phyloP scores from a whole-genome alignment of 2,888 invertebrate genomes.

The Listrodromus nycthemerus region DNA sequence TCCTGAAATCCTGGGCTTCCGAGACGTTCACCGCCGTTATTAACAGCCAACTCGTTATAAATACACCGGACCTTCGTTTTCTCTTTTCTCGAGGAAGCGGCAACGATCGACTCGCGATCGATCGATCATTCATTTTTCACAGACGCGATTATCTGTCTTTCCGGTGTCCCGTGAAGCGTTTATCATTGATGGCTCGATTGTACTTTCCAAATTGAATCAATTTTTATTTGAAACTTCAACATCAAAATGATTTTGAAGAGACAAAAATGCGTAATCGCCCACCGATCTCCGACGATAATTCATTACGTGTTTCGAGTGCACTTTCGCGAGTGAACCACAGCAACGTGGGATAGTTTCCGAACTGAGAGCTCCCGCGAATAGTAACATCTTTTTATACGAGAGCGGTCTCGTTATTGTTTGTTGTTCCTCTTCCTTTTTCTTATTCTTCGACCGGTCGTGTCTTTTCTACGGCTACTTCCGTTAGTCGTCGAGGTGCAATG shows the following conservation, averaged over 20 bases:
- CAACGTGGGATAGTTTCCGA: conserved; percentile 72
- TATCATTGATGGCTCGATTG: conserved; percentile 7
- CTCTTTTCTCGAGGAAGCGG: neutral
- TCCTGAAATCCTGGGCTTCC: conserved; percentile 75
- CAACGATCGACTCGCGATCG: conserved; percentile 4
- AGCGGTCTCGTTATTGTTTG: conserved; percentile 70
- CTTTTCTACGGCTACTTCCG: conserved; percentile 57
- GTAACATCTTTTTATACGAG: conserved; percentile 80
- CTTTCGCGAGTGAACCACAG: conserved; percentile 43
- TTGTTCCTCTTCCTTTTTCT: conserved; percentile 56
- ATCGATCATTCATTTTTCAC: conserved; percentile 26
- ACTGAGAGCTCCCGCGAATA: conserved; percentile 78
- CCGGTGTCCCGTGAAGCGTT: neutral
- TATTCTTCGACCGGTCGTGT: conserved; percentile 37
- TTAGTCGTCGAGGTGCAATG: conserved; percentile 46
- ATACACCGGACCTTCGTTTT: neutral
- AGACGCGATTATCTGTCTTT: neutral
- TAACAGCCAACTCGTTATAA: conserved; percentile 23
- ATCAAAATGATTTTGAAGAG: no score
- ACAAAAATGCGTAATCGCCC: no score
- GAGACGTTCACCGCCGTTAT: conserved; percentile 19
- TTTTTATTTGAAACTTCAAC: no score
- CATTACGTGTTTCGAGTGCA: no score
- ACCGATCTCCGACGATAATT: no score
- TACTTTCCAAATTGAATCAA: no score